phyloP scores from a whole-genome alignment of 1,140 invertebrate genomes.

The Ceratina australensis region DNA sequence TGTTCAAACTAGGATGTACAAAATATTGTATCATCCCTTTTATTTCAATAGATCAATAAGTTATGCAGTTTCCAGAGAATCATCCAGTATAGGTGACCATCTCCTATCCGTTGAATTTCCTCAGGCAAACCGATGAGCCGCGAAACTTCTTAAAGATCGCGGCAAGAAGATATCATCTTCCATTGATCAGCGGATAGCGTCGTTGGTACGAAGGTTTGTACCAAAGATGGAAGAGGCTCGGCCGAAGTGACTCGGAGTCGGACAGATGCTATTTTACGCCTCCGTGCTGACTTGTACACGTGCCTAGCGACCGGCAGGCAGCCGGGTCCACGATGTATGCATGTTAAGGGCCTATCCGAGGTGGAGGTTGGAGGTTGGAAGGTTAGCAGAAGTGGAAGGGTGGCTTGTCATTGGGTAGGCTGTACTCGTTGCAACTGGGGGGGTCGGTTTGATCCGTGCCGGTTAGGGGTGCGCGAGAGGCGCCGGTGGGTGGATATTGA shows the following conservation, averaged over 20 bases:
- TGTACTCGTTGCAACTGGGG: conserved; percentile 38
- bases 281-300: conserved; percentile 51
- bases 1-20: too few relatives aligned
- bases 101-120: too few relatives aligned
- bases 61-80: too few relatives aligned
- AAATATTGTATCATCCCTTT: too few relatives aligned
- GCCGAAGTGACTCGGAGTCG: conserved; percentile 3
- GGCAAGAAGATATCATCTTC: neutral
- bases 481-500: conserved; percentile 74
- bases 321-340: conserved; percentile 37
- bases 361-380: conserved; percentile 50
- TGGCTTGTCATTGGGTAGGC: conserved; percentile 53
- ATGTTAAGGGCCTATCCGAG: conserved; percentile 22
- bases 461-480: conserved; percentile 48
- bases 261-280: conserved; percentile 58
- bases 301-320: conserved; percentile 54
- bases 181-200: conserved; percentile 18
- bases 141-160: neutral
- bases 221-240: conserved; percentile 3
- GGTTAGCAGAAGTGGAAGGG: conserved; percentile 51
- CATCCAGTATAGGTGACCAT: too few relatives aligned
- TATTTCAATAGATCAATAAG: too few relatives aligned
- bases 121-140: neutral
- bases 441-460: conserved; percentile 53
- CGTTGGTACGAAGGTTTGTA: neutral